Evolutionary conservation across 1,140 invertebrate genomes (phyloP).

Genomic region (Drosophila saltans): DNA sequence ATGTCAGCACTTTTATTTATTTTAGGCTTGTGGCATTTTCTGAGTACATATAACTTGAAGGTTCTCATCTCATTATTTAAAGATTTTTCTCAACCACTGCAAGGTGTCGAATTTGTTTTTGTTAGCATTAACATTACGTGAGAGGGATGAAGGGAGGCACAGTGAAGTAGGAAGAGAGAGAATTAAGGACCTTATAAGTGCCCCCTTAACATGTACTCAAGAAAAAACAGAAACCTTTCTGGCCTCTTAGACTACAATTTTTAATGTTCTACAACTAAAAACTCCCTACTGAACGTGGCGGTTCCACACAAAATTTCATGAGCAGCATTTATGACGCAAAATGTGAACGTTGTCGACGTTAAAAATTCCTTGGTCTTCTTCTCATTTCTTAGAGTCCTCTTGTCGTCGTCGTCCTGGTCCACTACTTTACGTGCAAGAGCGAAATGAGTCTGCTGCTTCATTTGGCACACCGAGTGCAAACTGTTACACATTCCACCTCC

Average conservation of each 20-base stretch:
- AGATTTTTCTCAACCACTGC: no score
- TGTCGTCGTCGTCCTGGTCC: slow-evolving; percentile 3
- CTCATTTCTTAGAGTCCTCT: background rate
- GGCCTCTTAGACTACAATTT: slow-evolving; percentile 7
- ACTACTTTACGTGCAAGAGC: slow-evolving; percentile 4
- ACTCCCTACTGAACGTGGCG: slow-evolving; percentile 4
- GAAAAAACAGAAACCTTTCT: background rate
- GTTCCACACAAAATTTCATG: slow-evolving; percentile 8
- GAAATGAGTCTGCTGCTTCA: slow-evolving; percentile 4
- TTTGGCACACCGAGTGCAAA: slow-evolving; percentile 8
- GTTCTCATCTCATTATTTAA: no score
- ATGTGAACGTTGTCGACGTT: slow-evolving; percentile 4
- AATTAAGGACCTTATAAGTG: slow-evolving; percentile 6
- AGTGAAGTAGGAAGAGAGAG: background rate
- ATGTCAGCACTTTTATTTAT: no score
- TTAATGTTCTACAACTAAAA: slow-evolving; percentile 1
- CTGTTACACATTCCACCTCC: slow-evolving; percentile 7
- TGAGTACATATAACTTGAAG: no score
- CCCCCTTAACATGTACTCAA: slow-evolving; percentile 8
- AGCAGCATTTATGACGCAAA: slow-evolving; percentile 8
- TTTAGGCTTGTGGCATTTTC: no score
- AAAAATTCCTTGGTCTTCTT: background rate
- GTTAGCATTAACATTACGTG: no score
- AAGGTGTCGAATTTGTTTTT: no score
- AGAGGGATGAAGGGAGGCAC: background rate